These are phyloP conservation scores for Drosophila obscura DNA, from an alignment of 1,140 invertebrate species.

Conservation along the genomic window DNA sequence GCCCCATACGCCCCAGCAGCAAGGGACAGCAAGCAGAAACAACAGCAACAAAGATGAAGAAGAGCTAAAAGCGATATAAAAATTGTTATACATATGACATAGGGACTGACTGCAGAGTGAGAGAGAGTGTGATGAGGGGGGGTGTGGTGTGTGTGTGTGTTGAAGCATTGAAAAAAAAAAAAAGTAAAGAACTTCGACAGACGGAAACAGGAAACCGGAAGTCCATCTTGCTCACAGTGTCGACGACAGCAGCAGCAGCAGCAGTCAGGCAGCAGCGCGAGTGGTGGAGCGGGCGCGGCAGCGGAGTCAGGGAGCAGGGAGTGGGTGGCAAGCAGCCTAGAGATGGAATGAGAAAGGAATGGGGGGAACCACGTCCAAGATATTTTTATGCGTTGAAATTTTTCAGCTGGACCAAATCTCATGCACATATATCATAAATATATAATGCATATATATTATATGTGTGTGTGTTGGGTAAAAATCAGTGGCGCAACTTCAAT, in stretches of 20 bases:
- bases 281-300: not conserved
- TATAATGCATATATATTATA: slow-evolving; percentile 7
- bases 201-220: slow-evolving; percentile 84
- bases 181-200: slow-evolving; percentile 83
- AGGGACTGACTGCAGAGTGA: slow-evolving; percentile 29
- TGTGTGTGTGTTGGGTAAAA: slow-evolving; percentile 48
- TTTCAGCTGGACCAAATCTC: slow-evolving; percentile 81
- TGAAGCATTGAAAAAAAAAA: slow-evolving; percentile 64
- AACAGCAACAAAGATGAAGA: slow-evolving; percentile 42
- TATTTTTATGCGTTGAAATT: slow-evolving; percentile 83
- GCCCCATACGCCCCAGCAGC: slow-evolving; percentile 11
- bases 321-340: not conserved
- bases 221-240: slow-evolving; percentile 84
- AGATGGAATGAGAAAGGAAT: slow-evolving; percentile 1
- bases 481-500: slow-evolving; percentile 72
- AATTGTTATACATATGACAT: slow-evolving; percentile 63
- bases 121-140: not conserved
- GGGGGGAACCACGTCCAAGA: slow-evolving; percentile 61
- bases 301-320: not conserved
- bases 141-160: slow-evolving; percentile 37
- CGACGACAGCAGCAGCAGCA: slow-evolving; percentile 64
- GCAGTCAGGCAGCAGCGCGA: not conserved
- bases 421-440: slow-evolving; percentile 59
- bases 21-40: not conserved
- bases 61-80: slow-evolving; percentile 69